phyloP scores from a whole-genome alignment of 2,797 vertebrate genomes.

The Rhynchonycteris naso region DNA sequence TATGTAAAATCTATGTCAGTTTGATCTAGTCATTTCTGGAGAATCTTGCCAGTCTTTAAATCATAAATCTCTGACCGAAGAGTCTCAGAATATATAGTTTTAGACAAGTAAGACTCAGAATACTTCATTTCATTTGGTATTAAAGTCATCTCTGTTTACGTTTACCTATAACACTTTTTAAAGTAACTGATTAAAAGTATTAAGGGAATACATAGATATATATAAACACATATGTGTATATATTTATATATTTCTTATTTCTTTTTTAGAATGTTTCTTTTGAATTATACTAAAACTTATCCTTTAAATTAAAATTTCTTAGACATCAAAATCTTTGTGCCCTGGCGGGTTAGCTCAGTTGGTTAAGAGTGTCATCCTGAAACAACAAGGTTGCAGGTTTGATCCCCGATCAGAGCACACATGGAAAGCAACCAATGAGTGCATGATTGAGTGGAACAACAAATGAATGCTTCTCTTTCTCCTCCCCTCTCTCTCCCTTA shows the following conservation, averaged over 20 bases:
- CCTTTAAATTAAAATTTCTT: conserved; percentile 48
- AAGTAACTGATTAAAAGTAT: conserved; percentile 43
- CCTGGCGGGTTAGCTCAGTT: no score
- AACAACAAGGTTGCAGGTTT: no score
- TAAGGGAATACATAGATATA: background rate
- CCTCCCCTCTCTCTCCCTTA: no score
- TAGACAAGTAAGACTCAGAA: background rate
- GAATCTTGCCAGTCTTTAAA: conserved; percentile 16
- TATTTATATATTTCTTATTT: background rate
- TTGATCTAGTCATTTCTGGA: conserved; percentile 35
- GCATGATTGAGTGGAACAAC: no score
- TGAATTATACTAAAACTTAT: conserved; percentile 53
- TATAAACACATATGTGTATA: background rate
- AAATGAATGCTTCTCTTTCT: no score
- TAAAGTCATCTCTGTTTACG: background rate
- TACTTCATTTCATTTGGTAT: conserved; percentile 4
- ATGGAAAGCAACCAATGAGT: no score
- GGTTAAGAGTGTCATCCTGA: no score
- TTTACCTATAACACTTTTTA: background rate
- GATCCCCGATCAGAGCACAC: no score
- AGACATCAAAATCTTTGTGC: conserved; percentile 31
- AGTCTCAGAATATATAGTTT: conserved; percentile 30
- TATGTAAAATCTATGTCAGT: background rate
- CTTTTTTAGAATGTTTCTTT: conserved; percentile 21
- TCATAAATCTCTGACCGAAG: background rate